phyloP scores from a whole-genome alignment of 2,113 vertebrate species.

The Amphiprion percula region DNA sequence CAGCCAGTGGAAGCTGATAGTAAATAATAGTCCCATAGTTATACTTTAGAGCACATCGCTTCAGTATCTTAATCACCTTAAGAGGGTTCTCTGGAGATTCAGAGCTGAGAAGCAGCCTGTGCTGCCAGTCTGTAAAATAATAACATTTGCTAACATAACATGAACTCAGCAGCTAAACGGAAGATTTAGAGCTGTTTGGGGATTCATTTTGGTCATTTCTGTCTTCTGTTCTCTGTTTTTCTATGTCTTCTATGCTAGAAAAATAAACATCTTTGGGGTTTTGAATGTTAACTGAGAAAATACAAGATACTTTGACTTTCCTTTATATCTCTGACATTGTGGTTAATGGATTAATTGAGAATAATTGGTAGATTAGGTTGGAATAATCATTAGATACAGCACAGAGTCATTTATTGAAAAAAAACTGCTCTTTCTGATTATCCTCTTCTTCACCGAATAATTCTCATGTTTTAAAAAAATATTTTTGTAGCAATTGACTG shows the following conservation, averaged over 20 bases:
- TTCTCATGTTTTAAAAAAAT: background rate
- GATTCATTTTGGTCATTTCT: too few species aligned
- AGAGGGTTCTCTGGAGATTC: background rate
- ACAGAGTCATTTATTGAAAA: too few species aligned
- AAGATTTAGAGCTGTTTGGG: background rate
- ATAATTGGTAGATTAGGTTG: background rate
- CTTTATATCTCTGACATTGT: background rate
- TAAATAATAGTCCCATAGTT: too few species aligned
- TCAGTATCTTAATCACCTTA: constrained; percentile 7
- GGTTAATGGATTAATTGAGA: background rate
- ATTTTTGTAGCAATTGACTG: background rate
- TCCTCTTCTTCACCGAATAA: too few species aligned
- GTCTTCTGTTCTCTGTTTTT: too few species aligned
- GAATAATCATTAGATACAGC: background rate
- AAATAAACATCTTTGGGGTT: background rate
- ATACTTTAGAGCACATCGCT: too few species aligned
- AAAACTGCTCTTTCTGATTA: too few species aligned
- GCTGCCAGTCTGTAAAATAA: background rate
- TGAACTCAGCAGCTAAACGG: background rate
- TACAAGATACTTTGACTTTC: background rate
- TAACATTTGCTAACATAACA: constrained; percentile 3
- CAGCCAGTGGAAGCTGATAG: too few species aligned
- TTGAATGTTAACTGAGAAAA: too few species aligned
- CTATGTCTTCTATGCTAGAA: background rate
- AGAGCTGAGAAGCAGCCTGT: background rate